A percentile compares a stretch with the other conserved stretches of the same genome.
Conservation (phyloP, 2,888 invertebrate species). For the Brenthis daphne region DNA sequence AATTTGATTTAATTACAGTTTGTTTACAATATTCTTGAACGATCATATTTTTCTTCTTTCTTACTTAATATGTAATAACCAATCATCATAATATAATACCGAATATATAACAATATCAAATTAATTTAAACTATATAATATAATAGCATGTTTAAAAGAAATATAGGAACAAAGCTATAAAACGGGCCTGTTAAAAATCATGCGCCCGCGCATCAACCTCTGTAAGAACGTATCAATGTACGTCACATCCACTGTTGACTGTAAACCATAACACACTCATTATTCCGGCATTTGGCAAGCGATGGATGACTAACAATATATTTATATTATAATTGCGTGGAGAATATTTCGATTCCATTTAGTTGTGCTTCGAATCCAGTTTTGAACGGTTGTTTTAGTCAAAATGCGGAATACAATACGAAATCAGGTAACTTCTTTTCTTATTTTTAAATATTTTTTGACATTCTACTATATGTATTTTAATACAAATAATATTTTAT, state of each 20-base stretch:
- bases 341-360: slow-evolving; percentile 37
- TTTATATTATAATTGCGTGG: slow-evolving; percentile 24
- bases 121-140: too few relatives aligned
- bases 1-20: background rate
- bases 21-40: background rate
- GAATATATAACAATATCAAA: too few relatives aligned
- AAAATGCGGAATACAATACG: slow-evolving; percentile 58
- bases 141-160: background rate
- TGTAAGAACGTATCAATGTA: background rate
- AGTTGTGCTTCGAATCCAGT: slow-evolving; percentile 54
- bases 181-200: slow-evolving; percentile 14
- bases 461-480: too few relatives aligned
- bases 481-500: too few relatives aligned
- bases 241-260: slow-evolving; percentile 27
- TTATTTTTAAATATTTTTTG: background rate
- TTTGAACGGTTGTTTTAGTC: slow-evolving; percentile 43
- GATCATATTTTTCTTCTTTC: too few relatives aligned
- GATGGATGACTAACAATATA: slow-evolving; percentile 27
- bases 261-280: slow-evolving; percentile 10
- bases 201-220: slow-evolving; percentile 27
- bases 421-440: slow-evolving; percentile 52
- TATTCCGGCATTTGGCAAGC: slow-evolving; percentile 23
- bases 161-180: background rate
- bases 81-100: too few relatives aligned
- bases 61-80: too few relatives aligned